Base-by-base conservation (phyloP, 2,888 invertebrate species). In the Hypomecis punctinalis region DNA sequence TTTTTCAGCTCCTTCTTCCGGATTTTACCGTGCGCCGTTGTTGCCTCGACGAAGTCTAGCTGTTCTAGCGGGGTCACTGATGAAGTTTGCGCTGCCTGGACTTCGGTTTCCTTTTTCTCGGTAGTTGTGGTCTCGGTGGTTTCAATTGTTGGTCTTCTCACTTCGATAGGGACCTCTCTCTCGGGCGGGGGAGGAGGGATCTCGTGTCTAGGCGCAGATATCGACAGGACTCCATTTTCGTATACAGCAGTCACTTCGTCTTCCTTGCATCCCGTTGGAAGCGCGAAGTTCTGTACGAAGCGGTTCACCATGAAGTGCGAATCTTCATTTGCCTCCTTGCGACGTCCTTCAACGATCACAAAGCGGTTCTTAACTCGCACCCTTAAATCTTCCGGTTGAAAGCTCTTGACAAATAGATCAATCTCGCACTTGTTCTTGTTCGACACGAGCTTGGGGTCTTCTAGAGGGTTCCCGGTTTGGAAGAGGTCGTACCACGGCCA, bases 401-500 rank as follows among this genome's bases (percentile, higher is more conserved):
- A 91, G 54, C 82, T 77, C 65, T 81, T 88, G 6, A 91, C 91
- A 74, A 80, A 86, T 40, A 93, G 71, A 54, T 83, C 85, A 11
- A 93, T 81, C 70, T 85, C 82, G 61, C 88, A 87, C 56, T 84
- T 86, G 5, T 89, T 80, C 3, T 80, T 75, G 59, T 86, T 86
- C 0, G 90, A 87, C n/a, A 83, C 71, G 1, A 92, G 88, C 68
- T 89, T 82, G 0, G 91, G 89, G 66, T 91, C 89, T 62, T 89
- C 89, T 7, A 90, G 68, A 57, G 59, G 77, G 79, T 51, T 88
- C 83, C 90, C 87, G 5, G 90, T 87, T 66, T 80, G 80, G 57
- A 91, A 80, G 37, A 92, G 82, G 67, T 90, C 88, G 67, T 83
- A 88, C 91, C 91, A 93, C 5, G 91, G 91, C 92, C 91, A 91